Evolutionary conservation across 2,113 vertebrate species (phyloP).

Genomic region (Candoia aspera): DNA sequence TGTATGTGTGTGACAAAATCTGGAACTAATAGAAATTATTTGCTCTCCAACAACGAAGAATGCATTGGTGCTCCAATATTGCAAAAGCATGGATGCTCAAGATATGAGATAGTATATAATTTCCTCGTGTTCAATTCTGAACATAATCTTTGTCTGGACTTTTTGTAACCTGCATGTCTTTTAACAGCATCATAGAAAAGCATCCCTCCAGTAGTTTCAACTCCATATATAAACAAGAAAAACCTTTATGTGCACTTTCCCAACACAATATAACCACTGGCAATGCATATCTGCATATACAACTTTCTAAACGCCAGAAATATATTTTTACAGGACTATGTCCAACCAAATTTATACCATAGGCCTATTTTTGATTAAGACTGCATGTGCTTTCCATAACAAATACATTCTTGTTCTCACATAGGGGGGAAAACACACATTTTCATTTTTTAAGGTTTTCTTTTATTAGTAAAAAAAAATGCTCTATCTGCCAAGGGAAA

Average conservation of each 20-base stretch:
- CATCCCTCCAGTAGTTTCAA: constrained; percentile 12
- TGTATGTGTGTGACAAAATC: background rate
- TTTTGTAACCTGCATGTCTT: background rate
- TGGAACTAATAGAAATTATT: background rate
- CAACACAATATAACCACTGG: constrained; percentile 26
- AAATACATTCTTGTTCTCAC: constrained; percentile 26
- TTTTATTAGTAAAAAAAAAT: constrained; percentile 1
- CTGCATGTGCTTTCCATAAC: constrained; percentile 26
- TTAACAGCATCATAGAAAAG: constrained; percentile 11
- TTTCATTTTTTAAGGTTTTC: background rate
- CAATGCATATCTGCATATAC: constrained; percentile 13
- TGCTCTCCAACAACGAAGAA: background rate
- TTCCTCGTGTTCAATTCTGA: constrained; percentile 12
- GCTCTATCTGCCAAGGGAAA: background rate
- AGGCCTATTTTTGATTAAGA: constrained; percentile 19
- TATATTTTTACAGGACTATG: constrained; percentile 34
- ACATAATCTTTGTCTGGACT: background rate
- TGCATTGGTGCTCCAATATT: background rate
- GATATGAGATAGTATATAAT: background rate
- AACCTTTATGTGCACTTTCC: constrained; percentile 12
- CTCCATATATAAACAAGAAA: background rate
- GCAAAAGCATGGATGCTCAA: background rate
- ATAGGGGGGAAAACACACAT: background rate
- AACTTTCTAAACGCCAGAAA: background rate
- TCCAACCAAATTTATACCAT: constrained; percentile 25